Conservation (phyloP, 2,113 vertebrate species). For the Vanacampus margaritifer region DNA sequence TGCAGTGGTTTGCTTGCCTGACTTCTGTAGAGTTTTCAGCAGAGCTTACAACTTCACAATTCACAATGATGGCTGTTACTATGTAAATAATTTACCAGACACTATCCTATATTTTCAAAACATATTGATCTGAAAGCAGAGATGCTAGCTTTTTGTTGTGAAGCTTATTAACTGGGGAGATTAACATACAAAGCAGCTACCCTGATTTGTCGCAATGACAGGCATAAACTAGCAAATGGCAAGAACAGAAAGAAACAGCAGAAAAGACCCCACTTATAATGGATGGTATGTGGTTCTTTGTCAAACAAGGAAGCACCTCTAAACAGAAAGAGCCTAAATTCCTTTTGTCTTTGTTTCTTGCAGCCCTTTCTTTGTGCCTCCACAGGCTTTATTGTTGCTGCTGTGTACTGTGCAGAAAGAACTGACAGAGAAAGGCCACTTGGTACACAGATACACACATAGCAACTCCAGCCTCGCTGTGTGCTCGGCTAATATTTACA, state of each 20-base stretch:
- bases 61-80: too few relatives aligned
- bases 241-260: constrained; percentile 28
- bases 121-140: constrained; percentile 26
- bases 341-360: constrained; percentile 36
- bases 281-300: constrained; percentile 57
- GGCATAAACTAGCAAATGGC: constrained; percentile 35
- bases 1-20: too few relatives aligned
- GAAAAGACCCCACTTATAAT: constrained; percentile 24
- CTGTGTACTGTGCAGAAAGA: constrained; percentile 53
- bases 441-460: constrained; percentile 81
- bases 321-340: constrained; percentile 50
- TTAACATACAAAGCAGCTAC: constrained; percentile 5
- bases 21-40: too few relatives aligned
- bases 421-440: constrained; percentile 70
- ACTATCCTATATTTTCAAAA: background rate
- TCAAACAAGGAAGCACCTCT: constrained; percentile 58
- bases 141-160: background rate
- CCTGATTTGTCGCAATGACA: constrained; percentile 14
- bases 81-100: too few relatives aligned
- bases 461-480: constrained; percentile 82
- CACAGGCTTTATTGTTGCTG: constrained; percentile 61
- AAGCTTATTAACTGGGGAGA: constrained; percentile 2
- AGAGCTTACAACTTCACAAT: too few relatives aligned
- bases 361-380: constrained; percentile 37
- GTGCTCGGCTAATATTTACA: constrained; percentile 95